Conservation (phyloP, 2,797 vertebrate genomes). For the Falco peregrinus region DNA sequence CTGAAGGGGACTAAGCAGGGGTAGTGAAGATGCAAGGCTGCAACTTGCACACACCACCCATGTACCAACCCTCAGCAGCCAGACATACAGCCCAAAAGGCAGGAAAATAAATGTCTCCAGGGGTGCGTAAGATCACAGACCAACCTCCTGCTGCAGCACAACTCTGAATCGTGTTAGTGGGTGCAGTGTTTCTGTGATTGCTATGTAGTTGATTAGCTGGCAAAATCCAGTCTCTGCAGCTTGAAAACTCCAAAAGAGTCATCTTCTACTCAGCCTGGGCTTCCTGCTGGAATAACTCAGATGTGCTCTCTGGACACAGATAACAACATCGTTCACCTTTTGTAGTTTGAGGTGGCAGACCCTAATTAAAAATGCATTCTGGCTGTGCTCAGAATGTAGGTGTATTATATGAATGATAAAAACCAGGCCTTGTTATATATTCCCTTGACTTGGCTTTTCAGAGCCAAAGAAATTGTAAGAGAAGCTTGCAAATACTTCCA, state of each 20-base stretch:
- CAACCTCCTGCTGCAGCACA: background rate
- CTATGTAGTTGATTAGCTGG: background rate
- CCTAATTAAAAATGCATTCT: background rate
- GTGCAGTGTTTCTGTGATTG: accelerated
- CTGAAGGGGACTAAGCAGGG: background rate
- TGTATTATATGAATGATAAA: background rate
- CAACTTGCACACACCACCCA: background rate
- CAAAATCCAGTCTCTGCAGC: background rate
- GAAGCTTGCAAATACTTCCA: background rate
- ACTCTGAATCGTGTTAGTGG: background rate
- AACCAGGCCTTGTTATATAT: background rate
- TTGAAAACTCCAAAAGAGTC: background rate
- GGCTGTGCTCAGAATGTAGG: background rate
- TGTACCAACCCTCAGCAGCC: background rate
- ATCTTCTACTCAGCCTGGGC: background rate
- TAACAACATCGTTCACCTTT: accelerated
- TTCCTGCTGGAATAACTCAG: background rate
- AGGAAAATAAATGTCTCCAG: background rate
- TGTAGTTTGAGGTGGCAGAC: background rate
- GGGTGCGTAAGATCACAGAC: background rate
- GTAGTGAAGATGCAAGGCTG: background rate
- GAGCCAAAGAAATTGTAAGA: background rate
- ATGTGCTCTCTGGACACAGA: background rate
- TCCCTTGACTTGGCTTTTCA: background rate
- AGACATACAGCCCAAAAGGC: background rate